Evolutionary conservation across 2,113 vertebrate genomes (phyloP), one percentile per base, ranked within the genome.

Genomic region (Rallus limicola): DNA sequence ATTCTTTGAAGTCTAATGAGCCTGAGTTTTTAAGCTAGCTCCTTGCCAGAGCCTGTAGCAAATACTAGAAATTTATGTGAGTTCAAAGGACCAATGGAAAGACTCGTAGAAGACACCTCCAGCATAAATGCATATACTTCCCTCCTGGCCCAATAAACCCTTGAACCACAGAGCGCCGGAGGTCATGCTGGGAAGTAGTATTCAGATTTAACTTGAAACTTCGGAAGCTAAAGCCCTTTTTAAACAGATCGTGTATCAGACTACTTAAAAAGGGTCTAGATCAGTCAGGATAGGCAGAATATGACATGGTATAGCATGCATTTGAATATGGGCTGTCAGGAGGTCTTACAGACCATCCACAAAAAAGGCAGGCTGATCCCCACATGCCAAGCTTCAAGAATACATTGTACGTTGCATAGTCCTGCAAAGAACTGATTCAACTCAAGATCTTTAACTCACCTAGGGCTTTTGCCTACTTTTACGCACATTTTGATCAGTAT

Each of bases 61-160:
- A 63, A 46, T 42, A 40, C 4, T 16, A 46, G 28, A 88, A 70
- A 42, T 36, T 11, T 29, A 36, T 18, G 26, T 0, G 0, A 38
- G 14, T 76, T 76, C 16, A 55, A 48, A 85, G n/a, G 11, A 50
- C 34, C 10, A 42, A 11, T 14, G 16, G 25, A 48, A 36, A 46
- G 69, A 20, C 28, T 91, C 50, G 48, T 11, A 46, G 26, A 69
- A 65, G 18, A 42, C 3, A 50, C 76, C 42, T 44, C 31, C 14
- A 50, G 24, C 9, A 2, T 26, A 46, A 56, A 70, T 10, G 6
- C 58, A 60, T 48, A 9, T 15, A 29, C 11, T 16, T 19, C 65
- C 14, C 53, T 60, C 31, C 26, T 62, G 31, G 23, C 23, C 19
- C 5, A 1, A 4, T 13, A 4, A 19, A 19, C 14, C 19, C 34